A percentile compares a stretch with the other conserved stretches of the same genome.
Evolutionary conservation across 2,888 invertebrate species (phyloP).

Genomic region (Lepetodrilus schrolli): DNA sequence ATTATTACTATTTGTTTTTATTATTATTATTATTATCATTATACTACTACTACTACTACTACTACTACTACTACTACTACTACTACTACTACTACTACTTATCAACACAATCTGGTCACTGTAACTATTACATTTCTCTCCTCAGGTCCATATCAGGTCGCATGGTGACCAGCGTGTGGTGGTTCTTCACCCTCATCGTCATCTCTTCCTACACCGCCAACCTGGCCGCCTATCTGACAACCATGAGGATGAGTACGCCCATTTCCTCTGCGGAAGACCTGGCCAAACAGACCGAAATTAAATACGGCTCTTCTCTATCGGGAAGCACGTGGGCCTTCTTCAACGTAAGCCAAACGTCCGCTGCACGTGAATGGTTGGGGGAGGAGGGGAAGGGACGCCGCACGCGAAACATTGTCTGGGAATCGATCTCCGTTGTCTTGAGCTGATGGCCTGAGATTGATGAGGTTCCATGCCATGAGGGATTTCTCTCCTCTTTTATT

Average conservation of each 20-base stretch:
- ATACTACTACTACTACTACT: too few species aligned
- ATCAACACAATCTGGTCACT: too few species aligned
- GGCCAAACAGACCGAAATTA: conserved; percentile 82
- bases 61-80: too few species aligned
- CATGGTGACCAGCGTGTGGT: conserved; percentile 98
- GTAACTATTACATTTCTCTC: not conserved
- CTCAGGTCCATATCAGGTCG: conserved; percentile 89
- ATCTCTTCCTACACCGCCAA: conserved; percentile 99
- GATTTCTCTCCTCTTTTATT: too few species aligned
- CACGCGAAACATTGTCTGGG: not conserved
- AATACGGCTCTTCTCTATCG: conserved; percentile 81
- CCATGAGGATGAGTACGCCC: conserved; percentile 95
- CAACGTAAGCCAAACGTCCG: conserved; percentile 78
- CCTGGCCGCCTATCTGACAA: conserved; percentile 92
- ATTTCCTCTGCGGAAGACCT: conserved; percentile 93
- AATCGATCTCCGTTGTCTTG: not conserved
- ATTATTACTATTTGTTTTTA: too few species aligned
- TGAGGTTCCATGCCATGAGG: too few species aligned
- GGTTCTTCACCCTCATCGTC: conserved; percentile 98
- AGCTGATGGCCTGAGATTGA: too few species aligned
- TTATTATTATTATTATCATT: too few species aligned
- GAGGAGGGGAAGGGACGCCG: too few species aligned
- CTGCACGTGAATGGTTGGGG: conserved; percentile 28
- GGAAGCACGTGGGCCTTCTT: conserved; percentile 93
- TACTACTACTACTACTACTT: too few species aligned